These are phyloP conservation scores for Cheirogaleus medius DNA, from an alignment of 2,113 vertebrate genomes.

Conservation along the genomic window DNA sequence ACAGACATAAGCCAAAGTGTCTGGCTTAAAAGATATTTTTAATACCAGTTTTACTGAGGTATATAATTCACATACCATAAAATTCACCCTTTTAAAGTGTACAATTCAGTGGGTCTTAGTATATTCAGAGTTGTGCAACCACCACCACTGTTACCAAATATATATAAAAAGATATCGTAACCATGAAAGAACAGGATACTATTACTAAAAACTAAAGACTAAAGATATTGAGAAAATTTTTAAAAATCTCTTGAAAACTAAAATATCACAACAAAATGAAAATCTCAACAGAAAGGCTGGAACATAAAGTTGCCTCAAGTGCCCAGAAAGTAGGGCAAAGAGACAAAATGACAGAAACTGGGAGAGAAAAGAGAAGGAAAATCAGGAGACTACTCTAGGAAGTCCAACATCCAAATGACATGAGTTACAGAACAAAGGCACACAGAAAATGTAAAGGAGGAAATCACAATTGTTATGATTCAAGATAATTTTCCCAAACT, in stretches of 20 bases:
- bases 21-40: not conserved
- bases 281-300: not conserved
- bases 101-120: not conserved
- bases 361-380: not conserved
- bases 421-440: not conserved
- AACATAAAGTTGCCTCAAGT: not conserved
- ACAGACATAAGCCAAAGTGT: too few relatives aligned
- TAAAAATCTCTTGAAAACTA: not conserved
- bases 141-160: not conserved
- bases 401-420: not conserved
- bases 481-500: not conserved
- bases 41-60: not conserved
- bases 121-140: not conserved
- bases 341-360: not conserved
- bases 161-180: not conserved
- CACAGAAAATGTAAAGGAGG: not conserved
- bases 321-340: not conserved
- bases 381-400: not conserved
- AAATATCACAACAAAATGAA: not conserved
- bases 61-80: not conserved
- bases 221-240: not conserved
- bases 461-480: not conserved
- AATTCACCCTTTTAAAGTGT: not conserved
- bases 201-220: not conserved
- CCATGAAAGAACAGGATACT: not conserved